Evolutionary conservation across 2,888 invertebrate genomes (phyloP).

Genomic region (Stomorhina lunata): DNA sequence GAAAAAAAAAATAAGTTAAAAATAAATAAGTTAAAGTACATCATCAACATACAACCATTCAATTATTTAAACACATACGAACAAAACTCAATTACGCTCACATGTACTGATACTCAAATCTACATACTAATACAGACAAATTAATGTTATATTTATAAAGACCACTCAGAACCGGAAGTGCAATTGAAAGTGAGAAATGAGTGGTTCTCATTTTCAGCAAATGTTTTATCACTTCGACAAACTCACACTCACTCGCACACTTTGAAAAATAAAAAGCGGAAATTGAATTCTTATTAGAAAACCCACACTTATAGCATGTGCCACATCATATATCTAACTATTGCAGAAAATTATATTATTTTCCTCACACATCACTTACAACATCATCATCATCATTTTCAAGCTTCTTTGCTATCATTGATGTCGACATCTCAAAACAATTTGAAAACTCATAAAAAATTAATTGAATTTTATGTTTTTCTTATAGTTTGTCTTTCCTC

Average conservation of each 20-base stretch:
- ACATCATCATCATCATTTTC: background rate
- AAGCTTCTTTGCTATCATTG: too few relatives aligned
- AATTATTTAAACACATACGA: conserved; percentile 37
- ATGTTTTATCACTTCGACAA: conserved; percentile 14
- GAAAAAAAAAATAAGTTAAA: background rate
- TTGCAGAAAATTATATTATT: too few relatives aligned
- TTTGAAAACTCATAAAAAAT: conserved; percentile 56
- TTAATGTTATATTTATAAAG: background rate
- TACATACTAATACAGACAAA: background rate
- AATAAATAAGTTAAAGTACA: conserved; percentile 30
- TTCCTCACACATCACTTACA: background rate
- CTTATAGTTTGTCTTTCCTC: background rate
- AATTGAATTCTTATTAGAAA: conserved; percentile 61
- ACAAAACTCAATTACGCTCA: background rate
- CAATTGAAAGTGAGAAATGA: conserved; percentile 64
- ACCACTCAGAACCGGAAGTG: conserved; percentile 59
- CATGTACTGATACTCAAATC: background rate
- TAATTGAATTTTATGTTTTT: conserved; percentile 54
- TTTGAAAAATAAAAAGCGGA: conserved; percentile 51
- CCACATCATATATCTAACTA: background rate
- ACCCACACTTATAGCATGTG: conserved; percentile 3
- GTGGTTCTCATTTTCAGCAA: conserved; percentile 50
- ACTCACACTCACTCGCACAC: background rate
- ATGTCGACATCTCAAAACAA: conserved; percentile 41
- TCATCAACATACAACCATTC: conserved; percentile 19